Conservation (phyloP, 1,140 invertebrate genomes). For the Heliconius hewitsoni region DNA sequence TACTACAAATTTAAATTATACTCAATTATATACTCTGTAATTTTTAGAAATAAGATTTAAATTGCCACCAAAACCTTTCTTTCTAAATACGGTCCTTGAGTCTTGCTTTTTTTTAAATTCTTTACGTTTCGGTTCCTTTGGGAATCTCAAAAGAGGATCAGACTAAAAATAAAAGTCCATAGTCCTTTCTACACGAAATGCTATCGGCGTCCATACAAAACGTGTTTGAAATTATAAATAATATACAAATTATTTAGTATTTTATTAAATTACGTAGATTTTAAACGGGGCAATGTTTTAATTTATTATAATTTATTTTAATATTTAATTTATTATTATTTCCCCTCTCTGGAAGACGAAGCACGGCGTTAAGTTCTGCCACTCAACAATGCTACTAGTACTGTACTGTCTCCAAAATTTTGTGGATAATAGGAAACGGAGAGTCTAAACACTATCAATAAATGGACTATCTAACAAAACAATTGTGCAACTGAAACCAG, state of each 20-base stretch:
- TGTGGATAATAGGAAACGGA: no score
- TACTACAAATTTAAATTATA: neutral
- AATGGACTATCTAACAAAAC: no score
- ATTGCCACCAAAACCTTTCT: neutral
- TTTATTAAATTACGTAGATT: neutral
- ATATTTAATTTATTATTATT: no score
- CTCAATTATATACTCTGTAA: neutral
- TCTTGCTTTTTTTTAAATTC: neutral
- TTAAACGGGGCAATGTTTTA: neutral
- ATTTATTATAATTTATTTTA: no score
- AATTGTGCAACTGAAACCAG: no score
- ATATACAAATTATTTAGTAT: neutral
- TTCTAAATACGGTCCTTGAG: neutral
- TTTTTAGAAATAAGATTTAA: neutral
- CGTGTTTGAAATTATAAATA: constrained; percentile 12
- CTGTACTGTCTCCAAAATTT: no score
- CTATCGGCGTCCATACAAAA: neutral
- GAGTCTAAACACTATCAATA: no score
- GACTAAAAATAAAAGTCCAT: constrained; percentile 1
- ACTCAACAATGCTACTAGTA: no score
- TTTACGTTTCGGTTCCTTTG: constrained; percentile 12
- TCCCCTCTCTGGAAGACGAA: no score
- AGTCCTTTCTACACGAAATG: constrained; percentile 12
- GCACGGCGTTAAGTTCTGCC: no score
- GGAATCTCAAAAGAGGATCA: constrained; percentile 10